These are phyloP conservation scores for Hippocampus mohnikei DNA, from an alignment of 2,113 vertebrate species.

Conservation along the genomic window DNA sequence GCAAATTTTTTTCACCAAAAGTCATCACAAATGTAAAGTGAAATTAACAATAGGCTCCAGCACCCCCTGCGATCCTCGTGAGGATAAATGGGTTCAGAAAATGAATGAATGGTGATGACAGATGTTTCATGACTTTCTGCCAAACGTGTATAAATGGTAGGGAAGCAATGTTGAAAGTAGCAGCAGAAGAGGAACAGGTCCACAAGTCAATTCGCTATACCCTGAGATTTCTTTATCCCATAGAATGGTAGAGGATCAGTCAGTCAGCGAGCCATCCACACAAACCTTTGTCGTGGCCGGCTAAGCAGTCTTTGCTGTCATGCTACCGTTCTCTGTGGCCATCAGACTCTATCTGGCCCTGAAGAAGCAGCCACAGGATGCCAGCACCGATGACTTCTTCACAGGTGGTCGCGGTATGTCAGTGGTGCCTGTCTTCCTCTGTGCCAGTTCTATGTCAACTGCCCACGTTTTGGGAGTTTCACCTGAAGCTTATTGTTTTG, in stretches of 20 bases:
- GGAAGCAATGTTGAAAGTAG: not conserved
- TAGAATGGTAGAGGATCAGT: slow-evolving; percentile 35
- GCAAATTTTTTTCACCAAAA: too few species aligned
- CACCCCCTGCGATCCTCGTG: too few species aligned
- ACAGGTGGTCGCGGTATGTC: slow-evolving; percentile 81
- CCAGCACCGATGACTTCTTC: slow-evolving; percentile 85
- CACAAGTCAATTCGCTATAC: not conserved
- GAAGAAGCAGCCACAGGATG: slow-evolving; percentile 47
- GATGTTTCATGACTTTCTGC: too few species aligned
- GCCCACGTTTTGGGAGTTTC: slow-evolving; percentile 82
- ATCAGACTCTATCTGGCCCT: slow-evolving; percentile 87
- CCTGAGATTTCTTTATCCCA: not conserved
- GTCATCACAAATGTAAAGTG: too few species aligned
- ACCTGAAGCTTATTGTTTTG: slow-evolving; percentile 80
- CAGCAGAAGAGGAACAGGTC: not conserved
- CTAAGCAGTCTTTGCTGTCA: slow-evolving; percentile 82
- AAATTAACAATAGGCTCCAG: too few species aligned
- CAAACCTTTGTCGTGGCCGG: slow-evolving; percentile 76
- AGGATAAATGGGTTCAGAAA: too few species aligned
- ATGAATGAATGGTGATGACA: too few species aligned
- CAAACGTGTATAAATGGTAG: too few species aligned
- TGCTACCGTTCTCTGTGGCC: slow-evolving; percentile 81
- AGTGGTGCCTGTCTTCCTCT: slow-evolving; percentile 79
- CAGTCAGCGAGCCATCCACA: not conserved
- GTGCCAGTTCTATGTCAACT: slow-evolving; percentile 96